Base-by-base conservation (phyloP, 2,797 vertebrate genomes). In the Lindbergichthys nudifrons region DNA sequence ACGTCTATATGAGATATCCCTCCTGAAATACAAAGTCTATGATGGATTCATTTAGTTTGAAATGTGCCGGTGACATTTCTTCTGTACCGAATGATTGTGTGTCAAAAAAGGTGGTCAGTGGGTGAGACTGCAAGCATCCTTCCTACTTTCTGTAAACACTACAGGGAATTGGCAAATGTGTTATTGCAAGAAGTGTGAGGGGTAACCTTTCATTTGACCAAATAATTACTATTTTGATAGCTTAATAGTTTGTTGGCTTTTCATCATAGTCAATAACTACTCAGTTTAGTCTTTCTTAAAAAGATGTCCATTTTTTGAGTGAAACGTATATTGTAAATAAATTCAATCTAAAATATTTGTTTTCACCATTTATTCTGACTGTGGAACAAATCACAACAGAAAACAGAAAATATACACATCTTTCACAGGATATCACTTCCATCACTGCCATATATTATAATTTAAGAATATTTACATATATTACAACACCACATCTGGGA, bases 381-480 rank as follows among this genome's bases (percentile, higher is more conserved):
- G 77, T 77, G 66, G 66, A 86, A 82, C 85, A 75, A 72, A 83
- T 91, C 56, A 83, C 68, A 90, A 92, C 95, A 95, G 50, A 73
- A 86, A 86, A 74, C 87, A 92, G 89, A 84, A 80, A 93, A 93
- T 94, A 87, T 93, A 94, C 87, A 95, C 86, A 93, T 84, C 51
- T 89, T 84, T 92, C 73, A 87, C 75, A 87, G 72, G 78, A 81
- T 61, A 82, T 80, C 81, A 77, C 84, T 84, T 88, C 74, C 79
- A 86, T 72, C 77, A 80, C 83, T 73, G 85, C 71, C 86, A 95
- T 95, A 95, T 95, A 96, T 96, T 95, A 95, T 89, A 85, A 93
- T 95, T 93, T 94, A 81, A 93, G 72, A 45, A 75, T 96, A 95
- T 95, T 91, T 95, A 95, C 94, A 96, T 94, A 95, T 94, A 79